A percentile compares a stretch with the other conserved stretches of the same genome.
Evolutionary conservation across 2,797 vertebrate genomes (phyloP).

Genomic region (Chelonia mydas): DNA sequence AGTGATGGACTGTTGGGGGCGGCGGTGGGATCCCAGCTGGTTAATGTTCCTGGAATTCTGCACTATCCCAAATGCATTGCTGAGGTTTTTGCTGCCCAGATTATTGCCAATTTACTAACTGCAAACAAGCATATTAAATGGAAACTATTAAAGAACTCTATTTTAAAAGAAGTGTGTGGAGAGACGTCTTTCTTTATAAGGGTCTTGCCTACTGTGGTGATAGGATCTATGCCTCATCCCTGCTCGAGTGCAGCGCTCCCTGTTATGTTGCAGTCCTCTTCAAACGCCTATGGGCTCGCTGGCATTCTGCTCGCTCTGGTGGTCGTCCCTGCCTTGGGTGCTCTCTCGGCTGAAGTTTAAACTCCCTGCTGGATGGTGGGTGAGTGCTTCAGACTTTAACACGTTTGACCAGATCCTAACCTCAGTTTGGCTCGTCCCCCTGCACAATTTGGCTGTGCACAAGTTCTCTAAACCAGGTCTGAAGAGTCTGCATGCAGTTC

Average conservation of each 20-base stretch:
- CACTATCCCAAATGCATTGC: background rate
- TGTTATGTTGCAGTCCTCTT: background rate
- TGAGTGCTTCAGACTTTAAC: background rate
- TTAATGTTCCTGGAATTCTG: conserved; percentile 15
- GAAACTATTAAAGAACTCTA: conserved; percentile 85
- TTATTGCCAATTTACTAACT: conserved; percentile 81
- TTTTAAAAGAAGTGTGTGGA: conserved; percentile 78
- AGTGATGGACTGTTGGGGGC: accelerated
- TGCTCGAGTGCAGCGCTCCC: background rate
- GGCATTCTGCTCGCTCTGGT: background rate
- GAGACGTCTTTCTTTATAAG: conserved; percentile 49
- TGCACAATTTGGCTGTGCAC: background rate
- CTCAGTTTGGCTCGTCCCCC: background rate
- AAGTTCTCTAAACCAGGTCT: background rate
- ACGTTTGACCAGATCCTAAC: too few relatives aligned
- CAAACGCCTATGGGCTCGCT: background rate
- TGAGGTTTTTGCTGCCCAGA: conserved; percentile 46
- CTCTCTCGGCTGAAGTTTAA: background rate
- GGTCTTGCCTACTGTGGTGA: background rate
- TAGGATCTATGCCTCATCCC: background rate
- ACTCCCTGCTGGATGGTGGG: background rate
- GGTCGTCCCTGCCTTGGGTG: background rate
- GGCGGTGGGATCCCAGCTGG: background rate
- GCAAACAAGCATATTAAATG: conserved; percentile 77
- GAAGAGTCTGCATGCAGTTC: background rate